Evolutionary conservation across 2,113 vertebrate species (phyloP).

Genomic region (Sander lucioperca): DNA sequence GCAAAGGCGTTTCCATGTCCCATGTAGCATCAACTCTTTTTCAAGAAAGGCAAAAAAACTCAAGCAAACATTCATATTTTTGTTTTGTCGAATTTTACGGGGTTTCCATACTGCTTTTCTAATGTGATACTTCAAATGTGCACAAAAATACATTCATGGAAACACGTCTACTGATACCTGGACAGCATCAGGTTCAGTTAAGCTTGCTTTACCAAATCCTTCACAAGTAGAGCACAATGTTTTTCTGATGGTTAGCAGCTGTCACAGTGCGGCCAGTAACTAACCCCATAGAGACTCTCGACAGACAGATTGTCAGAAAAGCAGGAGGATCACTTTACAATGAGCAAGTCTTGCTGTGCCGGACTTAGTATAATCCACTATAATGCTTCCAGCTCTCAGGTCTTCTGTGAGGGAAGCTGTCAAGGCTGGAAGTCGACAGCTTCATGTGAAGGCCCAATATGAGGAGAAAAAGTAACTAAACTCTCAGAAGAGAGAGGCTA

Average conservation of each 20-base stretch:
- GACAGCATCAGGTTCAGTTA: background rate
- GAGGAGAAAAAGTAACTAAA: constrained; percentile 2
- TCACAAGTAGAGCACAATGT: background rate
- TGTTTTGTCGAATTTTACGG: no score
- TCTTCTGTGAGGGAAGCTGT: constrained; percentile 39
- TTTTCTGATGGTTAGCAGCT: constrained; percentile 8
- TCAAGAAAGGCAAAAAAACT: no score
- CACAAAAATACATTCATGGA: no score
- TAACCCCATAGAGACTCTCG: background rate
- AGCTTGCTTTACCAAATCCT: background rate
- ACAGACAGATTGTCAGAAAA: constrained; percentile 46
- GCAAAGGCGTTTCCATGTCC: no score
- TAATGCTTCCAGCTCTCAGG: constrained; percentile 44
- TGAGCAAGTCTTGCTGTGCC: constrained; percentile 37
- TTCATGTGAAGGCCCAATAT: constrained; percentile 17
- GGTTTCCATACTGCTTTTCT: no score
- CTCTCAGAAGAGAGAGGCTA: background rate
- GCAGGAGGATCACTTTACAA: constrained; percentile 33
- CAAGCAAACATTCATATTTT: no score
- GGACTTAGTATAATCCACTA: constrained; percentile 59
- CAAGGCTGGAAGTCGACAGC: constrained; percentile 43
- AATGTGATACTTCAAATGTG: no score
- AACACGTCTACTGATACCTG: background rate
- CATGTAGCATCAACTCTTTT: no score
- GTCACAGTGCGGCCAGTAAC: constrained; percentile 4